These are phyloP conservation scores for Paguma larvata DNA, from an alignment of 2,797 vertebrate genomes.

Conservation along the genomic window DNA sequence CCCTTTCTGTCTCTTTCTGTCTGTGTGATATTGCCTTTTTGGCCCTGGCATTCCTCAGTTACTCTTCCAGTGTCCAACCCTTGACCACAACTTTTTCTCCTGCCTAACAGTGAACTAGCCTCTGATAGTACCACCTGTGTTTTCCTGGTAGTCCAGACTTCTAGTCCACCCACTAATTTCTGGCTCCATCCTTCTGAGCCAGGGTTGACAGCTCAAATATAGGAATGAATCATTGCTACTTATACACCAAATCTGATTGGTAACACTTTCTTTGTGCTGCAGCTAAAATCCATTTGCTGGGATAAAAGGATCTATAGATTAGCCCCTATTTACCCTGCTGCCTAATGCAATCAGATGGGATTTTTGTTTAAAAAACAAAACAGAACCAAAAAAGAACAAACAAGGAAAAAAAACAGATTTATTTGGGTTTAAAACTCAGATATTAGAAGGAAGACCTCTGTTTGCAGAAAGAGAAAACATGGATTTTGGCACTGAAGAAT, in stretches of 20 bases:
- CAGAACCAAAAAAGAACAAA: too few species aligned
- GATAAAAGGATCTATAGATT: not conserved
- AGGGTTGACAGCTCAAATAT: not conserved
- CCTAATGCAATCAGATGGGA: not conserved
- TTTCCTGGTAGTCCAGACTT: not conserved
- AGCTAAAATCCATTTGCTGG: not conserved
- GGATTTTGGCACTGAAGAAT: not conserved
- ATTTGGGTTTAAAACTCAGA: constrained; percentile 13
- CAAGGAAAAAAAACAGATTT: not conserved
- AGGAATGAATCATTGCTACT: not conserved
- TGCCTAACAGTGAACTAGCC: not conserved
- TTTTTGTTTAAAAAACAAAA: constrained; percentile 6
- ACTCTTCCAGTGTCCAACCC: not conserved
- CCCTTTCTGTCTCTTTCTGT: not conserved
- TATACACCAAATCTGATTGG: not conserved
- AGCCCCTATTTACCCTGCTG: not conserved
- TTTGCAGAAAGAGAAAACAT: not conserved
- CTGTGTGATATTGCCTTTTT: not conserved
- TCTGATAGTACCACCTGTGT: not conserved
- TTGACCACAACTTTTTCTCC: not conserved
- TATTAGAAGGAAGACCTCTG: not conserved
- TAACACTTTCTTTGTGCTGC: not conserved
- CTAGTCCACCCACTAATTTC: not conserved
- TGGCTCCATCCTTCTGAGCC: not conserved
- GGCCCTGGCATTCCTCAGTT: not conserved